phyloP scores from a whole-genome alignment of 1,140 invertebrate genomes.

The Physella acuta region DNA sequence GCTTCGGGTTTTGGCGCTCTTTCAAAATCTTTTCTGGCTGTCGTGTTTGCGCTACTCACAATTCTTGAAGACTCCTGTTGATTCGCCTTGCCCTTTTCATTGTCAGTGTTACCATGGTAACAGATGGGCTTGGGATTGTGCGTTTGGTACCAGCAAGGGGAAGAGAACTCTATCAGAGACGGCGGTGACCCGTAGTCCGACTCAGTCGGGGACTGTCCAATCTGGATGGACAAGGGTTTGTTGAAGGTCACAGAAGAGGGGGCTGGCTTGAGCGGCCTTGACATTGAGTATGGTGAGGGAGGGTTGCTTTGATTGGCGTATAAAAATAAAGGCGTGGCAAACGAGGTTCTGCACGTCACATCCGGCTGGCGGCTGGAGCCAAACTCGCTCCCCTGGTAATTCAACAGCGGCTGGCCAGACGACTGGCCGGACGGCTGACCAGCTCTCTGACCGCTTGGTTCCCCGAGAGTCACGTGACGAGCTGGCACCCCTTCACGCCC shows the following conservation, averaged over 20 bases:
- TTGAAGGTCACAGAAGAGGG: background rate
- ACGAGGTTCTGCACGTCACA: no score
- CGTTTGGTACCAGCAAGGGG: background rate
- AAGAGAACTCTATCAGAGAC: background rate
- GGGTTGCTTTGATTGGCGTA: no score
- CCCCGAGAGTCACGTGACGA: background rate
- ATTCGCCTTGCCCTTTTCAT: no score
- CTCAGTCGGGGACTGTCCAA: background rate
- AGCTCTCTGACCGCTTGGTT: background rate
- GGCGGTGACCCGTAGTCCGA: conserved; percentile 18
- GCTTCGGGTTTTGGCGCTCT: no score
- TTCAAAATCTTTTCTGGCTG: no score
- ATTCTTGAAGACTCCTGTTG: no score
- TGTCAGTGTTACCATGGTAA: no score
- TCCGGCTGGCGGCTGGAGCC: background rate
- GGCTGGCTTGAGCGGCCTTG: background rate
- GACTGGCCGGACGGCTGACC: background rate
- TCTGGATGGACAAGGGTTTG: conserved; percentile 12
- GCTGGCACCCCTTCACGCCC: background rate
- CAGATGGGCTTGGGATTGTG: no score
- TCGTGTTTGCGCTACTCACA: no score
- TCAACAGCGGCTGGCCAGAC: no score
- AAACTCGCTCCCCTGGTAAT: background rate
- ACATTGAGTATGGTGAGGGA: background rate
- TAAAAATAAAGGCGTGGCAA: no score